Percentiles rank a stretch among this genome's conserved stretches.
Conservation (phyloP, 2,797 vertebrate genomes). For the Amphiprion clarkii region DNA sequence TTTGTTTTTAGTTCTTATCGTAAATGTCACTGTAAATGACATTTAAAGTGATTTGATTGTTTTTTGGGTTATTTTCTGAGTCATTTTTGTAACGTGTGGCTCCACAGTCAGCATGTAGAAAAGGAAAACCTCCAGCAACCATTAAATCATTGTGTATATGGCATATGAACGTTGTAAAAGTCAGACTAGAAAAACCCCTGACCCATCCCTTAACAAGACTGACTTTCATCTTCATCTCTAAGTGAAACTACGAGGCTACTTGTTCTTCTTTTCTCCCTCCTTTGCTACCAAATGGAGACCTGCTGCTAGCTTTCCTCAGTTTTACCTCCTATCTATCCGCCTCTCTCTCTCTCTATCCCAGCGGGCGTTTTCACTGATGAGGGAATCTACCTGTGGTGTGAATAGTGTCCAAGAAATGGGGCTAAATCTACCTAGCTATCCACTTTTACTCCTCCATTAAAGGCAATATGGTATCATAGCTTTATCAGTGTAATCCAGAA, state of each 20-base stretch:
- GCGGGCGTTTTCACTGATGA: slow-evolving; percentile 19
- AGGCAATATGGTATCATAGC: slow-evolving; percentile 82
- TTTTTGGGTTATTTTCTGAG: too few species aligned
- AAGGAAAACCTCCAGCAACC: background rate
- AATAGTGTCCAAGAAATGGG: slow-evolving; percentile 49
- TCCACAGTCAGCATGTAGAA: background rate
- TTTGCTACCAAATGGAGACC: slow-evolving; percentile 5
- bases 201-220: background rate
- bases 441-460: slow-evolving; percentile 70
- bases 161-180: slow-evolving; percentile 4
- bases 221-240: slow-evolving; percentile 14
- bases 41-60: too few species aligned
- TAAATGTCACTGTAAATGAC: too few species aligned
- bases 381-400: slow-evolving; percentile 43
- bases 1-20: too few species aligned
- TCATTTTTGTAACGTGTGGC: background rate
- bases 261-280: slow-evolving; percentile 19
- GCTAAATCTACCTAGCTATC: slow-evolving; percentile 49
- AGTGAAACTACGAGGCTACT: background rate
- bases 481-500: slow-evolving; percentile 64
- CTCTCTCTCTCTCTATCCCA: slow-evolving; percentile 4
- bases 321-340: slow-evolving; percentile 7
- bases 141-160: background rate
- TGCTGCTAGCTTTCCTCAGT: slow-evolving; percentile 12
- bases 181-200: background rate